phyloP scores from a whole-genome alignment of 2,113 vertebrate genomes.

The Neopipo cinnamomea region DNA sequence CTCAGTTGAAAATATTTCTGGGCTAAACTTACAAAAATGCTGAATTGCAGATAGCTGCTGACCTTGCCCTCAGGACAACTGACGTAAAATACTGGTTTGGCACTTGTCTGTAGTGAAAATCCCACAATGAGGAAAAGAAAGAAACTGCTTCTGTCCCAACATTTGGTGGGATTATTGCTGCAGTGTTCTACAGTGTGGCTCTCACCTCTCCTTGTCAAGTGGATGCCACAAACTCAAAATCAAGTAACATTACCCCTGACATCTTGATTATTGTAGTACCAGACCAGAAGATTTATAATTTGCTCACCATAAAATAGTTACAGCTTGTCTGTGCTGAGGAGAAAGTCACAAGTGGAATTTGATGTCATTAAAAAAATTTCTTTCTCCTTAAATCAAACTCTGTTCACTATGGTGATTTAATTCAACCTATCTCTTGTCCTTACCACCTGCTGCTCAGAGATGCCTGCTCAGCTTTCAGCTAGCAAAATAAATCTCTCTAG shows the following conservation, averaged over 20 bases:
- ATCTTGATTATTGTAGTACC: not conserved
- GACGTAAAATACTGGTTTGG: not conserved
- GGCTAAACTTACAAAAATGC: not conserved
- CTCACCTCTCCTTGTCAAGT: not conserved
- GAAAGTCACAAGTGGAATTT: conserved; percentile 21
- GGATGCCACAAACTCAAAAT: not conserved
- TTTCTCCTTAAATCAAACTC: not conserved
- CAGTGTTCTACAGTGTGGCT: rapidly evolving
- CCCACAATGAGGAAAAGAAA: not conserved
- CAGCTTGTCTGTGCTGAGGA: not conserved
- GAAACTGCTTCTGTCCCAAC: not conserved
- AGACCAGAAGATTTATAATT: conserved; percentile 1
- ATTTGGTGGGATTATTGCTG: not conserved
- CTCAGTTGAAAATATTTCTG: not conserved
- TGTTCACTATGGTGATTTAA: not conserved
- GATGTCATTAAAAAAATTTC: not conserved
- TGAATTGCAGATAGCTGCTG: not conserved
- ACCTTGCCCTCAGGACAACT: not conserved
- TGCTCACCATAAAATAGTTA: not conserved
- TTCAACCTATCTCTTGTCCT: not conserved
- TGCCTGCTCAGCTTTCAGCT: conserved; percentile 25
- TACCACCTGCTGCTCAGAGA: conserved; percentile 28
- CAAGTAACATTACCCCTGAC: not conserved
- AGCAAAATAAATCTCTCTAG: not conserved
- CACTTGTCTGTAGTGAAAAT: not conserved